Evolutionary conservation across 2,113 vertebrate genomes (phyloP), one percentile per base, ranked within the genome.

Genomic region (Pomatostomus ruficeps): DNA sequence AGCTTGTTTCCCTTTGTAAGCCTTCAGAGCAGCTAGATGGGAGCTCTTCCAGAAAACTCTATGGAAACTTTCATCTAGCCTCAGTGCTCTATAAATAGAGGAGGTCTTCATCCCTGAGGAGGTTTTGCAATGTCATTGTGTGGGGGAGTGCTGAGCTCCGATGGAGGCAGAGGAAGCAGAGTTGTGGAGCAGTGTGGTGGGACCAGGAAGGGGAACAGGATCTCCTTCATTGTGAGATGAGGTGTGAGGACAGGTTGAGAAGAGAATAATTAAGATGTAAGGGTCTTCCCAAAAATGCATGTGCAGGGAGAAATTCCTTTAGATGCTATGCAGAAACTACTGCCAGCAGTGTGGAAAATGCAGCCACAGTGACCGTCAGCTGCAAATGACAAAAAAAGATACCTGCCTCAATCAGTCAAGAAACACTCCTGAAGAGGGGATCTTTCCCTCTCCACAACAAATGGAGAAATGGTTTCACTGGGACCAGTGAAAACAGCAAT

Each of bases 11-110:
- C 45, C 49, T 75, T 55, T 61, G 66, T 40, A 59, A 93, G 40
- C 10, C 45, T 67, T 51, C 45, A 52, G 75, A 85, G 58, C 85
- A 76, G 74, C 71, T 49, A 59, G 55, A 78, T 66, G 88, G 86
- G 85, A 94, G 42, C 58, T 67, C 82, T 94, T 97, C 95, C 92
- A 97, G 92, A 76, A 93, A 23, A 62, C 80, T 81, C 73, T 85
- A 85, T 94, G 96, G 90, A 90, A 94, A 82, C 78, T 91, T 88
- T 91, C 62, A 46, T 85, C 77, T 58, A 29, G 48, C 49, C 71
- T 88, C 85, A 57, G 62, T 1, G 5, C 81, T 88, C 93, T 96
- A 90, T 96, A 95, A 94, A 96, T 96, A 95, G 95, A 93, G 93
- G 82, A 96, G 92, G 90, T 79, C 92, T 96, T 91, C 90, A 93